Conservation (phyloP, 2,113 vertebrate genomes). For the Calidris pygmaea region DNA sequence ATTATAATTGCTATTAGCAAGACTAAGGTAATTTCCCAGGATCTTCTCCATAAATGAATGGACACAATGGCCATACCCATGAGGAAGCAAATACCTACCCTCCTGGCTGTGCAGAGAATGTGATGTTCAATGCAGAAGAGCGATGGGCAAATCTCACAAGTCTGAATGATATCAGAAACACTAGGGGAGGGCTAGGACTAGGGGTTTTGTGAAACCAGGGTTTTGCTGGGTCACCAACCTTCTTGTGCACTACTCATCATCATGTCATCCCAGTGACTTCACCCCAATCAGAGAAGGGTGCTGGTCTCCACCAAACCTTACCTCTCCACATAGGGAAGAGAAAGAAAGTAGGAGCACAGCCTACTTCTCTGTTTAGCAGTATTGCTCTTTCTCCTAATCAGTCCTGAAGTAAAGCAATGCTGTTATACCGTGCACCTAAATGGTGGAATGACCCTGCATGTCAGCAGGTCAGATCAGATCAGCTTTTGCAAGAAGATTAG, state of each 20-base stretch:
- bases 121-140: neutral
- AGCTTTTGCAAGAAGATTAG: neutral
- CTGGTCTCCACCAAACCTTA: neutral
- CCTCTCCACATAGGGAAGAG: neutral
- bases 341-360: neutral
- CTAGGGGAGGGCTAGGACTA: neutral
- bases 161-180: neutral
- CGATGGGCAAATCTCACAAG: neutral
- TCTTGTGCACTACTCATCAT: neutral
- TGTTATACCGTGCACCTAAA: neutral
- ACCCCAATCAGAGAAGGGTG: neutral
- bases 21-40: neutral
- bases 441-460: neutral
- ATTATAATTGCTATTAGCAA: neutral
- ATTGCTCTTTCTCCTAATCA: neutral
- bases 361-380: neutral
- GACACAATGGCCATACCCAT: neutral
- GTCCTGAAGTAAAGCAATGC: neutral
- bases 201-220: neutral
- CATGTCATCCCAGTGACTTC: neutral
- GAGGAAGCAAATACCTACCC: neutral
- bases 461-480: neutral
- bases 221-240: neutral
- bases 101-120: neutral
- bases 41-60: neutral